Conservation (phyloP, 2,797 vertebrate genomes). For the Aldrovandia affinis region DNA sequence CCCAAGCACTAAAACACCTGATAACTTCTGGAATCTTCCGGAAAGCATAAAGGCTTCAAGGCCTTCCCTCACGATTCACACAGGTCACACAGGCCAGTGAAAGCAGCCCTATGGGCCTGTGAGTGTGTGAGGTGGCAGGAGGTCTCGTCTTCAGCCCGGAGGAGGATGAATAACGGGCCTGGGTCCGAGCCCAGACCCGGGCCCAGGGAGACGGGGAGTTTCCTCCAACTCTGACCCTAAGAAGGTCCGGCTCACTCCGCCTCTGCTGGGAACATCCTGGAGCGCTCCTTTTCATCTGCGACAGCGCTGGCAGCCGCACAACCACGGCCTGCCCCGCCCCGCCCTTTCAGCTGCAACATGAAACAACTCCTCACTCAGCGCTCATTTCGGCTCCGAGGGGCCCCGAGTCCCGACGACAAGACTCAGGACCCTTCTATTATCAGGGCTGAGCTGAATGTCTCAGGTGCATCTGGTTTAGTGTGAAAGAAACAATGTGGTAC, state of each 20-base stretch:
- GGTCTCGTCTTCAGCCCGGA: background rate
- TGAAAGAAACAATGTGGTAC: background rate
- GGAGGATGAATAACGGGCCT: background rate
- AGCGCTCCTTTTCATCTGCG: constrained; percentile 3
- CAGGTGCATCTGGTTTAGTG: background rate
- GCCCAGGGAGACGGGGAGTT: constrained; percentile 5
- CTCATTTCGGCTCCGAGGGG: background rate
- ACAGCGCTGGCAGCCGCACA: background rate
- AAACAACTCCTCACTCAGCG: background rate
- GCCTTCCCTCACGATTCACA: too few species aligned
- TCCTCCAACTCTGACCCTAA: background rate
- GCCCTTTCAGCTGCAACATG: background rate
- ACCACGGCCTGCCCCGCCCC: background rate
- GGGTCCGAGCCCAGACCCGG: background rate
- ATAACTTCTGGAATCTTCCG: too few species aligned
- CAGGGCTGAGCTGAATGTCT: background rate
- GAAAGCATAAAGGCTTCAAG: too few species aligned
- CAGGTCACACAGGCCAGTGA: too few species aligned
- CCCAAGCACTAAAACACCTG: too few species aligned
- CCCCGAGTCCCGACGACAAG: background rate
- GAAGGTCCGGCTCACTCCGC: background rate
- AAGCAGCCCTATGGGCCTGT: too few species aligned
- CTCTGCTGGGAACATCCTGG: background rate
- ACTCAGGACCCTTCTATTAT: background rate
- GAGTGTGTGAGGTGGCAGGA: too few species aligned